Evolutionary conservation across 1,140 invertebrate species (phyloP).

Genomic region (Thrips palmi): DNA sequence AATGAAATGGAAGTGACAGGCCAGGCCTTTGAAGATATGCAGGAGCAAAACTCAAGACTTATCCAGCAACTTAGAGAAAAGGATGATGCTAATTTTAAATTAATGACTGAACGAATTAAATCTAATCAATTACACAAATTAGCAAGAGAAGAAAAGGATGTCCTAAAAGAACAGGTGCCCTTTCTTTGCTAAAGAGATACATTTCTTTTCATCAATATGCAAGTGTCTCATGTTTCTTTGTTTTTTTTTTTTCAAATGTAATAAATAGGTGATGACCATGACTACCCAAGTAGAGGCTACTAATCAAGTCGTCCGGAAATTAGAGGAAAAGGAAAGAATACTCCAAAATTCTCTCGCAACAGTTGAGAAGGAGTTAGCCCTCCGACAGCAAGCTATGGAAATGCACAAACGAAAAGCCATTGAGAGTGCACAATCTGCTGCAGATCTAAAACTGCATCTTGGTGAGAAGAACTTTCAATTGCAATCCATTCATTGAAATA

Average conservation of each 20-base stretch:
- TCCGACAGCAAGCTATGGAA: constrained; percentile 88
- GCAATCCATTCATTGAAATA: constrained; percentile 2
- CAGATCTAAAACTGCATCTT: constrained; percentile 91
- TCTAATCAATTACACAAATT: constrained; percentile 92
- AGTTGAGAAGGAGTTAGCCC: constrained; percentile 82
- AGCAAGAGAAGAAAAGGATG: constrained; percentile 82
- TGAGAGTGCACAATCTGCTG: constrained; percentile 81
- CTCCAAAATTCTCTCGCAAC: constrained; percentile 82
- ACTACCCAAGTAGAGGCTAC: constrained; percentile 88
- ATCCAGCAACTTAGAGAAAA: constrained; percentile 94
- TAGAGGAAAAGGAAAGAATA: constrained; percentile 94
- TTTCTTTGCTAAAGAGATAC: constrained; percentile 17
- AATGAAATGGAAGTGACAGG: constrained; percentile 99
- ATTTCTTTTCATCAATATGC: neutral
- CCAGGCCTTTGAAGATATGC: constrained; percentile 98
- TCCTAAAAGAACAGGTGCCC: constrained; percentile 66
- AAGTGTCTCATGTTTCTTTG: neutral
- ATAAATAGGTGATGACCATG: constrained; percentile 46
- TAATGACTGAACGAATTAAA: constrained; percentile 96
- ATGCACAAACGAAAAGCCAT: constrained; percentile 96
- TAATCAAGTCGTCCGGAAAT: constrained; percentile 79
- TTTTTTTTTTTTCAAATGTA: constrained; percentile 3
- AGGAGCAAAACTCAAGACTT: constrained; percentile 91
- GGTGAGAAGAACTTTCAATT: constrained; percentile 34
- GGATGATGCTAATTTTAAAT: constrained; percentile 98